These are phyloP conservation scores for Rynchops niger DNA, from an alignment of 2,113 vertebrate genomes.

Conservation along the genomic window DNA sequence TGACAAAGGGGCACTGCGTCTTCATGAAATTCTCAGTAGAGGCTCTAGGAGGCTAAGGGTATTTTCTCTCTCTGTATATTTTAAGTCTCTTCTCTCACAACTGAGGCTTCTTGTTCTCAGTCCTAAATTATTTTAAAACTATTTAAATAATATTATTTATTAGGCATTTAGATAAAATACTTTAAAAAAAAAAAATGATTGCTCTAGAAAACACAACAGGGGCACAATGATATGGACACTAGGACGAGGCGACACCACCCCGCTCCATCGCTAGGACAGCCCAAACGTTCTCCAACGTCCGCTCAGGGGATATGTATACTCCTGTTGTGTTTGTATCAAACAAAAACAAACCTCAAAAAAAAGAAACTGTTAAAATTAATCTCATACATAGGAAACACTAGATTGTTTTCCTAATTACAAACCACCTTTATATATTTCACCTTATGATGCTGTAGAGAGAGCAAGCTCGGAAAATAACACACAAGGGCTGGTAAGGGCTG, in stretches of 20 bases:
- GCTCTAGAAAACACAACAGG: conserved; percentile 52
- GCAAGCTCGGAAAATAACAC: conserved; percentile 8
- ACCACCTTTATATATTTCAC: conserved; percentile 24
- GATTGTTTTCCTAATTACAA: conserved; percentile 35
- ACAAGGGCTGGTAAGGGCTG: conserved; percentile 21
- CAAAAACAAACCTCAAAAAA: conserved; percentile 38
- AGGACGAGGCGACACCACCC: not conserved
- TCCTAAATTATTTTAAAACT: conserved; percentile 53
- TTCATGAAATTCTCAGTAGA: conserved; percentile 73
- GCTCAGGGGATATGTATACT: not conserved
- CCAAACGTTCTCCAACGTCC: not conserved
- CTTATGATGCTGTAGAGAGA: conserved; percentile 64
- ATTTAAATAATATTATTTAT: conserved; percentile 69
- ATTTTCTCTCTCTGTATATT: conserved; percentile 59
- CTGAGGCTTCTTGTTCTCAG: conserved; percentile 30
- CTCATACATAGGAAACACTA: conserved; percentile 70
- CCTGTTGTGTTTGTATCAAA: not conserved
- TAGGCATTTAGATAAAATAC: conserved; percentile 65
- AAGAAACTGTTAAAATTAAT: conserved; percentile 62
- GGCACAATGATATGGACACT: conserved; percentile 34
- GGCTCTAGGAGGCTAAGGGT: conserved; percentile 82
- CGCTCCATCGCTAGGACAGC: not conserved
- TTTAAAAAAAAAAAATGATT: conserved; percentile 28
- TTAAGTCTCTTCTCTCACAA: conserved; percentile 48
- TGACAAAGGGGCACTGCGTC: conserved; percentile 34